These are phyloP conservation scores for Amiota communis DNA, from an alignment of 2,888 invertebrate genomes.

Conservation along the genomic window DNA sequence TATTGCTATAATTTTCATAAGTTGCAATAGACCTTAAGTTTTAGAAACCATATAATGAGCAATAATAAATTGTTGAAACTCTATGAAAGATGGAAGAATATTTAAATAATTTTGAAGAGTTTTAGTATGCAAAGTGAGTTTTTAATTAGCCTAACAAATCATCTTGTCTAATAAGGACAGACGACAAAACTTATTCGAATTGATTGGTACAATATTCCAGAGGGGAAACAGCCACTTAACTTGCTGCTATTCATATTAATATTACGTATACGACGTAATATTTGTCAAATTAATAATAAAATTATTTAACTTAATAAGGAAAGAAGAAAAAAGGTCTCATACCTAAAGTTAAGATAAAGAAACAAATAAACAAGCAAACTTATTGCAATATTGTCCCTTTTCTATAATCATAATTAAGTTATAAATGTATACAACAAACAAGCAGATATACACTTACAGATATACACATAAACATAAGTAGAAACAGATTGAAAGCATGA, in stretches of 20 bases:
- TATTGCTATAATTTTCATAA: too few species aligned
- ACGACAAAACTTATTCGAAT: too few species aligned
- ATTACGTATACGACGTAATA: constrained; percentile 9
- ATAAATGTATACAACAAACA: neutral
- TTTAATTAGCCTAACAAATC: too few species aligned
- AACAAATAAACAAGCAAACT: neutral
- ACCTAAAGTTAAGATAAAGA: neutral
- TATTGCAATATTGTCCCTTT: neutral
- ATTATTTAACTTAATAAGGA: neutral
- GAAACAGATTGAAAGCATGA: neutral
- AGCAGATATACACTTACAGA: neutral
- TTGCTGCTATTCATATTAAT: neutral
- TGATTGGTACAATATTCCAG: too few species aligned
- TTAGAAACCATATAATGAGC: too few species aligned
- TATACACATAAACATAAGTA: neutral
- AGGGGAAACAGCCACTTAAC: too few species aligned
- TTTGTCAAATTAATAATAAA: neutral
- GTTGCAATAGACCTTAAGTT: too few species aligned
- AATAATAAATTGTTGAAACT: too few species aligned
- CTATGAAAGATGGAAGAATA: too few species aligned
- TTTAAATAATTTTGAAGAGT: too few species aligned
- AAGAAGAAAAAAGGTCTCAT: neutral
- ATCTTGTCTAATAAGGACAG: too few species aligned
- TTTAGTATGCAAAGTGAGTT: too few species aligned
- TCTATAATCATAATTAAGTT: constrained; percentile 20